Evolutionary conservation across 2,888 invertebrate genomes (phyloP).

Genomic region (Subacronicta megacephala): DNA sequence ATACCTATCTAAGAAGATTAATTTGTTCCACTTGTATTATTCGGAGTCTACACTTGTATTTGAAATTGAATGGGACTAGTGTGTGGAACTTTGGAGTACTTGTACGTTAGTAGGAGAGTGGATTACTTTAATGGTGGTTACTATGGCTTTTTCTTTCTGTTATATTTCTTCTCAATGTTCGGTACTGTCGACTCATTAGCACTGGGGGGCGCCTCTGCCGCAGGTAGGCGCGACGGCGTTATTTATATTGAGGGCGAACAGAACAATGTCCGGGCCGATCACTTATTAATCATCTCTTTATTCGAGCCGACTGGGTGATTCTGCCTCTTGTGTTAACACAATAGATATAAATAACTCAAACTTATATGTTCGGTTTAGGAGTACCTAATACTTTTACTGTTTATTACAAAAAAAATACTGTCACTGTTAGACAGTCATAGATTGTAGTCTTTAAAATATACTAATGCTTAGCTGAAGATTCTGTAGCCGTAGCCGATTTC

Average conservation of each 20-base stretch:
- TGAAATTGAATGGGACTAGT: conserved; percentile 29
- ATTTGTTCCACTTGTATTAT: conserved; percentile 46
- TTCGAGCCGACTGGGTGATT: conserved; percentile 69
- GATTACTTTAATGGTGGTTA: conserved; percentile 36
- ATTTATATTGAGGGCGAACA: conserved; percentile 76
- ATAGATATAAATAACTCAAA: conserved; percentile 24
- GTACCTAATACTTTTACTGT: conserved; percentile 2
- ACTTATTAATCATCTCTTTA: conserved; percentile 83
- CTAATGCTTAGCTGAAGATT: no score
- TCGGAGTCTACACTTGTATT: conserved; percentile 15
- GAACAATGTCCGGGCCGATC: conserved; percentile 76
- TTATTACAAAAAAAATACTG: background rate
- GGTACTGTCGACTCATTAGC: conserved; percentile 78
- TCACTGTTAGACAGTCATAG: background rate
- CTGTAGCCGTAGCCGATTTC: no score
- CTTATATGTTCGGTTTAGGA: conserved; percentile 5
- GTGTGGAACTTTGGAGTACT: conserved; percentile 11
- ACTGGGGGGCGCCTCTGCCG: conserved; percentile 71
- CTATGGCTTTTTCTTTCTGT: conserved; percentile 36
- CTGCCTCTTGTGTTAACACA: conserved; percentile 51
- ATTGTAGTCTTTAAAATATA: no score
- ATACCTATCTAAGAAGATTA: conserved; percentile 49
- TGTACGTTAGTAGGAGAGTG: conserved; percentile 11
- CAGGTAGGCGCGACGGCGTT: conserved; percentile 74
- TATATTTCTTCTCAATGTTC: conserved; percentile 22